phyloP scores from a whole-genome alignment of 2,888 invertebrate species.

The Volucella zonaria region DNA sequence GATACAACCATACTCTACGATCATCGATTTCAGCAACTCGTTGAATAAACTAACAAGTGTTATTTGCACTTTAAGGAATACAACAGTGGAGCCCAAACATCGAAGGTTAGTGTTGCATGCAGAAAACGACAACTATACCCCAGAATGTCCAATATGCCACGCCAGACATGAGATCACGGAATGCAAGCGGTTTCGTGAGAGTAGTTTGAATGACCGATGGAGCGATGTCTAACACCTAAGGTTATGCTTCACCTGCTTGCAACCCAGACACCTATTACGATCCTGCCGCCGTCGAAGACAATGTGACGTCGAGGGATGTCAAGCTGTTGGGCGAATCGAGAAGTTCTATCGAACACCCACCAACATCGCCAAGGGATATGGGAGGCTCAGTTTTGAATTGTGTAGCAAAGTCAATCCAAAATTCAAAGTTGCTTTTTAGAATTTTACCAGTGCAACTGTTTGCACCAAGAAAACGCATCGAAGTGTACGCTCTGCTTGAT shows the following conservation, averaged over 20 bases:
- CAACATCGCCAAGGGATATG: not conserved
- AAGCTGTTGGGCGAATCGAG: constrained; percentile 18
- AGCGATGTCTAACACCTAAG: too few species aligned
- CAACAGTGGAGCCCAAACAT: too few species aligned
- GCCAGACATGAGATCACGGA: too few species aligned
- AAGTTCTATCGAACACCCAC: not conserved
- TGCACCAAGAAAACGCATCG: constrained; percentile 37
- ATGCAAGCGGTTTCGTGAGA: too few species aligned
- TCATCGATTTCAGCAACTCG: constrained; percentile 31
- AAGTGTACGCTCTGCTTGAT: too few species aligned
- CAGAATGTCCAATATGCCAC: too few species aligned
- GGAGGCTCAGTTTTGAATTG: constrained; percentile 44
- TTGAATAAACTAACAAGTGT: too few species aligned
- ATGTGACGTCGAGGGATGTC: constrained; percentile 28
- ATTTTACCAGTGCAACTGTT: constrained; percentile 57
- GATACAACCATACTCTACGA: constrained; percentile 32
- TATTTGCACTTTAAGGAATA: too few species aligned
- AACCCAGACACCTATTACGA: constrained; percentile 19
- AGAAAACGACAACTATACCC: too few species aligned
- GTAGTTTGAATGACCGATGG: too few species aligned
- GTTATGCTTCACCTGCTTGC: too few species aligned
- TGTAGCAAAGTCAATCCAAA: constrained; percentile 5
- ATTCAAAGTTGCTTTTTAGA: constrained; percentile 41
- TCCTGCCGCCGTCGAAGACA: constrained; percentile 6
- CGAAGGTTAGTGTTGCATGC: too few species aligned